phyloP scores from a whole-genome alignment of 2,113 vertebrate genomes.

The Fulica atra region DNA sequence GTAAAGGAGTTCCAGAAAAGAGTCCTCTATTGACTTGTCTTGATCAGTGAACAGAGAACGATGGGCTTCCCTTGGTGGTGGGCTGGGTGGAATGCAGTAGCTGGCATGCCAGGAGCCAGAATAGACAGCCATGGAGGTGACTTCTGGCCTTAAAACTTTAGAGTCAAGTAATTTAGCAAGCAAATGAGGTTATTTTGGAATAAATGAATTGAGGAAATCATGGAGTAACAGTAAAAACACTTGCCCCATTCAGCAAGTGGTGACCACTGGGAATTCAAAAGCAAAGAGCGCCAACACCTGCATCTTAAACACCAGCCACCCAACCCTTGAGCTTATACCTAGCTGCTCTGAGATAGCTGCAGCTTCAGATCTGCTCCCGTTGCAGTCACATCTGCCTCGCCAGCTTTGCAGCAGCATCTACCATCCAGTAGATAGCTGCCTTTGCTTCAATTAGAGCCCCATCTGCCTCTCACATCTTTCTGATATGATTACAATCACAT shows the following conservation, averaged over 20 bases:
- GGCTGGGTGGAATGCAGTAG: background rate
- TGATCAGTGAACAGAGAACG: background rate
- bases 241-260: background rate
- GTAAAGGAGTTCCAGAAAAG: background rate
- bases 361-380: background rate
- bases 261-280: background rate
- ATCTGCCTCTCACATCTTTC: background rate
- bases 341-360: background rate
- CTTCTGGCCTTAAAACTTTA: background rate
- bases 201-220: background rate
- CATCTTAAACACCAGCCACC: background rate
- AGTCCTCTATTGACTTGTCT: background rate
- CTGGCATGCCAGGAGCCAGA: background rate
- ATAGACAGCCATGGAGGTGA: background rate
- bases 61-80: background rate
- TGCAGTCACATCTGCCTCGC: background rate
- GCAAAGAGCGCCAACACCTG: background rate
- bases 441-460: background rate
- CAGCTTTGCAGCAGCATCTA: background rate
- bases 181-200: background rate
- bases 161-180: background rate
- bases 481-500: background rate
- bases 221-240: background rate
- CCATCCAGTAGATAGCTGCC: background rate
- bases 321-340: background rate